Base-by-base conservation (phyloP, 1,140 invertebrate genomes). In the Cylas formicarius region DNA sequence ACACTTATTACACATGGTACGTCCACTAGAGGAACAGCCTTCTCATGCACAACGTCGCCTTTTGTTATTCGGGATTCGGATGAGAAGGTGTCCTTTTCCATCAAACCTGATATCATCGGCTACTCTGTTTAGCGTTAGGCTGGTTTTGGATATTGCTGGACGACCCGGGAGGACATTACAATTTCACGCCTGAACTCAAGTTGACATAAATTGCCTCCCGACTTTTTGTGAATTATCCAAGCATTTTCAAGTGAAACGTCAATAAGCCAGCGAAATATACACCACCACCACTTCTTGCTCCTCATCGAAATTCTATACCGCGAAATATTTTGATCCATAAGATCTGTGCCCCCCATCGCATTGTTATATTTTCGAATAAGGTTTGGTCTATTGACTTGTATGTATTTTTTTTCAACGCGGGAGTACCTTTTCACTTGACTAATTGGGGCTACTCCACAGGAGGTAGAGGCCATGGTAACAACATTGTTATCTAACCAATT, bases 221-320 rank as follows among this genome's bases (percentile, higher is more conserved):
- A 41, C 39, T 52, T 49, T 51, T 56, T 52, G 24, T 56, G 47
- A 28, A 57, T 35, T 36, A 57, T 48, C 50, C 61, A 66, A 11
- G 60, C 60, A 52, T 65, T 65, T 48, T 62, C 50, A n/a, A 58
- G 38, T 14, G 40, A 26, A 23, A 48, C 56, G 50, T 64, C 57
- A 16, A 67, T 17, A 19, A 60, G 44, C 50, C 53, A 60, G 29
- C 55, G 55, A 35, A 65, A 53, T 24, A 65, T 31, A 9, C 50
- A 47, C 60, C 57, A 67, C 47, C 58, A 66, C 64, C 62, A 66
- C 46, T 63, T 66, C 49, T 64, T 65, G 20, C 49, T 35, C 6
- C 62, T 28, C 31, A 67, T 63, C 4, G 14, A 19, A 26, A 67
- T 55, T 37, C 63, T 42, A 48, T 66, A 63, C 11, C 47, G 42